Percentiles rank a stretch among this genome's conserved stretches.
These are phyloP conservation scores for Bubo scandiacus DNA, from an alignment of 2,113 vertebrate species.

Conservation along the genomic window DNA sequence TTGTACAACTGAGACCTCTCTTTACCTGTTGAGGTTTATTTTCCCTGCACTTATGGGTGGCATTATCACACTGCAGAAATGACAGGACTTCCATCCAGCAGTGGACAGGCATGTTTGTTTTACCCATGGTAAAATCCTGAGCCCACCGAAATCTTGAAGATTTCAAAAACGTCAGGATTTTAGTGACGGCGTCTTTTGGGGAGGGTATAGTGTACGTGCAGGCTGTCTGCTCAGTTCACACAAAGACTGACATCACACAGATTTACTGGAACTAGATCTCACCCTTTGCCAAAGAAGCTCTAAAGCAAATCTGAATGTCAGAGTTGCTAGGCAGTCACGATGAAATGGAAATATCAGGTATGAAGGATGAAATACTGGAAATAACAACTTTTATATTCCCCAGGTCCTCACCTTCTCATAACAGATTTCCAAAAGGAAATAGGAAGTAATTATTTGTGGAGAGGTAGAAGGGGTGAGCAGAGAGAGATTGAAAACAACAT, in stretches of 20 bases:
- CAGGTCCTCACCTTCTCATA: background rate
- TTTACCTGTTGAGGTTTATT: background rate
- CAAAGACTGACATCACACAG: background rate
- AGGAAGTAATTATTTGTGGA: background rate
- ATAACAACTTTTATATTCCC: background rate
- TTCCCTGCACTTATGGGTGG: background rate
- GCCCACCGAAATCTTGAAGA: background rate
- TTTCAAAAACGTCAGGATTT: background rate
- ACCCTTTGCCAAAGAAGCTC: background rate
- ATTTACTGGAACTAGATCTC: background rate
- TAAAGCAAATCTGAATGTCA: background rate
- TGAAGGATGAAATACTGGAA: background rate
- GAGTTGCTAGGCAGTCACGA: background rate
- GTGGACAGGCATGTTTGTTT: background rate
- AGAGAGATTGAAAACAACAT: background rate
- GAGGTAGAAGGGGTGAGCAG: background rate
- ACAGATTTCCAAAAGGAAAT: background rate
- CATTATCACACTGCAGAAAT: background rate
- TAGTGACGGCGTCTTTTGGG: background rate
- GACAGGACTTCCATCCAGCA: background rate
- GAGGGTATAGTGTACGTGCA: rapidly evolving
- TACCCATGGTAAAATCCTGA: background rate
- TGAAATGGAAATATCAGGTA: background rate
- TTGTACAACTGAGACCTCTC: background rate
- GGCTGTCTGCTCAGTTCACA: background rate